These are phyloP conservation scores for Zenarchopterus dispar DNA, from an alignment of 2,797 vertebrate genomes.

Conservation along the genomic window DNA sequence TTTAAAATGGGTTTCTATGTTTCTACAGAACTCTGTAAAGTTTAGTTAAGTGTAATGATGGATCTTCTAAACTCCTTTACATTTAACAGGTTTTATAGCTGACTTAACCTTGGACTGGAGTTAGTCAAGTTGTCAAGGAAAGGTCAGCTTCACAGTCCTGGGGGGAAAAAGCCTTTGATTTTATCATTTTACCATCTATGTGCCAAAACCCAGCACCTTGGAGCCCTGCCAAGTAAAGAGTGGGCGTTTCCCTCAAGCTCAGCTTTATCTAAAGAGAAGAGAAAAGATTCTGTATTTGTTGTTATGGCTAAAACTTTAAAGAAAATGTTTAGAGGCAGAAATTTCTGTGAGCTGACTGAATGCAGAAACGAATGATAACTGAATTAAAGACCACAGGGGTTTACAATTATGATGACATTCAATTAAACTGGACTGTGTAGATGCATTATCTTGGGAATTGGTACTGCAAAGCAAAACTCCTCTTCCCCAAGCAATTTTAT, in stretches of 20 bases:
- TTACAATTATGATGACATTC: conserved; percentile 38
- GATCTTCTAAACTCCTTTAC: too few species aligned
- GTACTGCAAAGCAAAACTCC: conserved; percentile 22
- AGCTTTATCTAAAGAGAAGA: conserved; percentile 32
- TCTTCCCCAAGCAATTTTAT: conserved; percentile 45
- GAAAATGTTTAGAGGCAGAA: not conserved
- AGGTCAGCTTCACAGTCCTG: conserved; percentile 8
- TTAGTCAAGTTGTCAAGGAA: conserved; percentile 29
- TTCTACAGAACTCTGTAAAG: too few species aligned
- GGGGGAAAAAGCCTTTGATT: conserved; percentile 30
- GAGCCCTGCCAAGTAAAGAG: conserved; percentile 54
- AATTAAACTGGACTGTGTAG: conserved; percentile 31
- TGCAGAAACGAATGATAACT: conserved; percentile 28
- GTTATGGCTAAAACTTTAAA: not conserved
- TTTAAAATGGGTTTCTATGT: too few species aligned
- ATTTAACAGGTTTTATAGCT: too few species aligned
- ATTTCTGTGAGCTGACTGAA: conserved; percentile 33
- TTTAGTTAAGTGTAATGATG: too few species aligned
- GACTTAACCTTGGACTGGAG: too few species aligned
- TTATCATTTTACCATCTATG: conserved; percentile 41
- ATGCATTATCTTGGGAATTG: conserved; percentile 35
- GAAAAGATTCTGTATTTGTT: conserved; percentile 5
- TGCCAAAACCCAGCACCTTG: conserved; percentile 39
- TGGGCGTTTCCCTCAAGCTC: conserved; percentile 40
- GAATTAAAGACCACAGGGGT: conserved; percentile 11